A percentile compares a stretch with the other conserved stretches of the same genome.
phyloP scores from a whole-genome alignment of 2,113 vertebrate species.

The Labrus mixtus region DNA sequence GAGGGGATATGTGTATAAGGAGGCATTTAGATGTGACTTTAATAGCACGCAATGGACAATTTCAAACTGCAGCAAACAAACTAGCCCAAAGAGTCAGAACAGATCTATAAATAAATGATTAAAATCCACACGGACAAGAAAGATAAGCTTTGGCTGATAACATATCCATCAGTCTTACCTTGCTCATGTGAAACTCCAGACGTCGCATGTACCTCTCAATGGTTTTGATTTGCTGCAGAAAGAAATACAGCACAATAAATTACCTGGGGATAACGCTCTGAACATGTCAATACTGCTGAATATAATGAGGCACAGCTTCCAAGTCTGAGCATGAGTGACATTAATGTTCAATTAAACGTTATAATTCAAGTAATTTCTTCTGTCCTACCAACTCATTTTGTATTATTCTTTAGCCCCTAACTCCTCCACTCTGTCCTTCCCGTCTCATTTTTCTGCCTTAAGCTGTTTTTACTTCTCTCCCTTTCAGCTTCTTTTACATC shows the following conservation, averaged over 20 bases:
- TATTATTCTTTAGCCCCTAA: slow-evolving; percentile 8
- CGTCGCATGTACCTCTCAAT: slow-evolving; percentile 96
- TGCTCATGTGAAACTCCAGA: slow-evolving; percentile 98
- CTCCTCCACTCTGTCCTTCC: slow-evolving; percentile 5
- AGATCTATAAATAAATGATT: not conserved
- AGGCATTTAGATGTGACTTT: slow-evolving; percentile 10
- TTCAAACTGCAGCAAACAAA: not conserved
- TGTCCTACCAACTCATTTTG: slow-evolving; percentile 9
- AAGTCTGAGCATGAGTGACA: not conserved
- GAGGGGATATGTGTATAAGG: not conserved
- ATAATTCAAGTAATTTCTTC: not conserved
- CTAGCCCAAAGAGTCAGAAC: not conserved
- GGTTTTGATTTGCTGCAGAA: slow-evolving; percentile 95
- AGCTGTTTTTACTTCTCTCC: not conserved
- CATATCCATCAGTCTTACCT: slow-evolving; percentile 83
- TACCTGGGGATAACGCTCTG: not conserved
- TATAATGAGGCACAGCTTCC: slow-evolving; percentile 5
- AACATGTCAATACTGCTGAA: not conserved
- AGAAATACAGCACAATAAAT: slow-evolving; percentile 3
- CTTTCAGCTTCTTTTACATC: slow-evolving; percentile 22
- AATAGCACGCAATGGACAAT: not conserved
- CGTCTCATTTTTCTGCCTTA: not conserved
- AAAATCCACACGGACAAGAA: not conserved
- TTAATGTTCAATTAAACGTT: not conserved
- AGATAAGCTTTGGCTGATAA: not conserved